Conservation (phyloP, 2,888 invertebrate species). For the Drosophila kambysellisi region DNA sequence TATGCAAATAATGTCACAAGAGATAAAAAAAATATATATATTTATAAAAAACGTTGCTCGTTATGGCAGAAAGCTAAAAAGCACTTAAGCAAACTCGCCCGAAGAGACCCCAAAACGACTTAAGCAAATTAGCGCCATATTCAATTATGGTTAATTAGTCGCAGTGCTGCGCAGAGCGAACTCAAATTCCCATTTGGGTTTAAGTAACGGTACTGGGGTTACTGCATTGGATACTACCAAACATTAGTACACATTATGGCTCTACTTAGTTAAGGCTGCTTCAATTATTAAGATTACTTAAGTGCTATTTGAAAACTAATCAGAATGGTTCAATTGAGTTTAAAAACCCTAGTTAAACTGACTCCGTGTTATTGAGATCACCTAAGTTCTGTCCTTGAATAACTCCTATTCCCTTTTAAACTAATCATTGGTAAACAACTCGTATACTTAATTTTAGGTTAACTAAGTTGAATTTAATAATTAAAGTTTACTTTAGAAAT, state of each 20-base stretch:
- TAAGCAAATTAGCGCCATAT: conserved; percentile 66
- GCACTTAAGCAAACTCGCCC: conserved; percentile 31
- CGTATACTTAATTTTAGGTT: neutral
- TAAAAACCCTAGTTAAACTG: neutral
- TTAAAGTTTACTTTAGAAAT: neutral
- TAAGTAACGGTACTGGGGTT: neutral
- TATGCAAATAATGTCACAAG: conserved; percentile 1
- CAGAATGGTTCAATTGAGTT: neutral
- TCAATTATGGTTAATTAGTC: conserved; percentile 70
- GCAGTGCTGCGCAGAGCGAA: conserved; percentile 26
- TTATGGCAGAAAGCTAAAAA: conserved; percentile 31
- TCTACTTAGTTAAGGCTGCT: neutral
- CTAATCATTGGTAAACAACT: neutral
- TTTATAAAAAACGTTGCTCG: conserved; percentile 18
- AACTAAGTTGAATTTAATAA: neutral
- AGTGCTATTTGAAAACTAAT: neutral
- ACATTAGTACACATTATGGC: neutral
- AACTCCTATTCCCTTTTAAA: neutral
- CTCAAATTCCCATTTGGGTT: neutral
- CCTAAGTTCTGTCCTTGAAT: neutral
- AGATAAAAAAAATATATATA: neutral
- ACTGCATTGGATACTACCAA: neutral
- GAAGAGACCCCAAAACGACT: conserved; percentile 36
- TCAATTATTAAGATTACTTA: neutral
- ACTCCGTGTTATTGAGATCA: neutral